Evolutionary conservation across 2,888 invertebrate species (phyloP), one percentile per base, ranked within the genome.

Genomic region (Diarsia mendica): DNA sequence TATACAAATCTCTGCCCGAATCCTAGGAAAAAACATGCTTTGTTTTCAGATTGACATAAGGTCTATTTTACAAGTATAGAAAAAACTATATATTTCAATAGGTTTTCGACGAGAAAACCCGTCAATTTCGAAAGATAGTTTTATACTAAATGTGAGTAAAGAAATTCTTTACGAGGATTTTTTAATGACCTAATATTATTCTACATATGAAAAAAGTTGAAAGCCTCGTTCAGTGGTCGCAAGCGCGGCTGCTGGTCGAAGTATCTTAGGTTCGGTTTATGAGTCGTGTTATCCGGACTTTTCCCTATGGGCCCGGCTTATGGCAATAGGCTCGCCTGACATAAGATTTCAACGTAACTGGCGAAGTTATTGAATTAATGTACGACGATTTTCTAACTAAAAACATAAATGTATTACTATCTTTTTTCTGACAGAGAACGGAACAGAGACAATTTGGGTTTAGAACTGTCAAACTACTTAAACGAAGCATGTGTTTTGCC

Each of bases 101-200:
- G 78, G 44, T 79, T 79, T 79, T 79, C 78, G 18, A 6, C 3
- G 2, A 46, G 82, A 79, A 79, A 79, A 79, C 49, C 55, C 33
- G 6, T 2, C 1, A 55, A 51, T 75, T 74, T 48, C 44, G 82
- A 81, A 81, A 58, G n/a, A 44, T 15, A 23, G 65, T 77, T 73
- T 8, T 39, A 28, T 58, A 65, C 72, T 77, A 79, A 20, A 44
- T 15, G 1, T 2, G 2, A 23, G 18, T 39, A 15, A 33, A 23
- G n/a, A 28, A n/a, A 0, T 8, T 8, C 15, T 0, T 13, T 1
- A 10, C 18, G 15, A 20, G 18, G 39, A 0, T 33, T 46, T 11
- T 77, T 6, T 18, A 8, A 49, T 55, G 39, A 44, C 63, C 72
- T 79, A 76, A 76, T 49, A 23, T 61, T 20, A 60, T 58, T 60